A percentile compares a stretch with the other conserved stretches of the same genome.
phyloP scores from a whole-genome alignment of 92 coral and sea anemone species.

The Paragorgia papillata region DNA sequence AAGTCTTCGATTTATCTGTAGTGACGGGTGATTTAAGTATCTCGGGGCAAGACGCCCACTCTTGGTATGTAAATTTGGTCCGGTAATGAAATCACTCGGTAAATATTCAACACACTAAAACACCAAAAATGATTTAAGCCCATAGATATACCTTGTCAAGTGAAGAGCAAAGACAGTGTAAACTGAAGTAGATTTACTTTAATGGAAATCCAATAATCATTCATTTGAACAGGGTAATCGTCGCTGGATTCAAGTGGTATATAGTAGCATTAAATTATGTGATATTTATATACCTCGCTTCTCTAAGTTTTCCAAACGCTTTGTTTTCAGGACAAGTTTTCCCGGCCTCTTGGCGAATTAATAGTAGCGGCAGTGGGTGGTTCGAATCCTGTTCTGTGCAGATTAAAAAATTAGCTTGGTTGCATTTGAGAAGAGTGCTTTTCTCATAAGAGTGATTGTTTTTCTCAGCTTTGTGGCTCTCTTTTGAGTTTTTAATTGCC shows the following conservation, averaged over 20 bases:
- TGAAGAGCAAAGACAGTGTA: constrained; percentile 1
- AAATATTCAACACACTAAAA: constrained; percentile 16
- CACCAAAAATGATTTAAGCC: background rate
- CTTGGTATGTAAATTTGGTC: constrained; percentile 31
- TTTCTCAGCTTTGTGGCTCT: background rate
- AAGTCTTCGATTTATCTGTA: background rate
- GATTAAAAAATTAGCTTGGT: too few relatives aligned
- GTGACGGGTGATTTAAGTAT: constrained; percentile 2
- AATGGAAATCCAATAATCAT: constrained; percentile 8
- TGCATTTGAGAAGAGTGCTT: too few relatives aligned
- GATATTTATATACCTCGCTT: too few relatives aligned
- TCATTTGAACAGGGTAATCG: too few relatives aligned
- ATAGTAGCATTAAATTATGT: too few relatives aligned
- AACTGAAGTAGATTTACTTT: background rate
- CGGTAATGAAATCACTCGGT: constrained; percentile 7
- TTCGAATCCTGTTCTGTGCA: too few relatives aligned
- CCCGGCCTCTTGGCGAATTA: too few relatives aligned
- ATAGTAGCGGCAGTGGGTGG: too few relatives aligned
- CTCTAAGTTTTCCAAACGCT: too few relatives aligned
- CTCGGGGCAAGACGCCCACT: background rate
- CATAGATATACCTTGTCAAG: background rate
- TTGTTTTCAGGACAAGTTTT: too few relatives aligned
- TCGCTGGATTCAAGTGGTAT: too few relatives aligned
- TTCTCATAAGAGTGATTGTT: background rate
- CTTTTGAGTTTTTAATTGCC: background rate